Base-by-base conservation (phyloP, 2,888 invertebrate species). In the Dryococelus australis region DNA sequence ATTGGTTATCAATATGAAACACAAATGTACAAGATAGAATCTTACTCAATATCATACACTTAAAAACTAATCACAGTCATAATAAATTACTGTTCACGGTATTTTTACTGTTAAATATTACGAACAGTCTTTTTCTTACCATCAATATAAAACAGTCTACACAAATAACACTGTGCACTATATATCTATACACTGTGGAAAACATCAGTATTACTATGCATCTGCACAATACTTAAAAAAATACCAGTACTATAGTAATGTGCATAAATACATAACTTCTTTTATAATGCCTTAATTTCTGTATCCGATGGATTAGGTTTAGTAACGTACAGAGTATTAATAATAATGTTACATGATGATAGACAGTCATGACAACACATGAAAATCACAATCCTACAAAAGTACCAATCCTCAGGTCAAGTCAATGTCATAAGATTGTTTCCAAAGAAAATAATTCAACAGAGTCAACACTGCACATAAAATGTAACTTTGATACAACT, bases 21-120 rank as follows among this genome's bases (percentile, higher is more conserved):
- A 83, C 87, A 87, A 87, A 86, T 87, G 86, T 87, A 87, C 87
- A 87, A 65, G 43, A 43, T 85, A 86, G 84, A 87, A 65, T 65
- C 65, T 65, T 65, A 65, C 16, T 65, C 65, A 43, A 83, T 43
- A 53, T 85, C 85, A 28, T 81, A 51, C 65, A 81, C 83, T 85
- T 81, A 85, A 53, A 85, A 83, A 87, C 87, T 88, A 88, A 88
- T 88, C 88, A 88, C 88, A 88, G 88, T 88, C 88, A 87, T 88
- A 87, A 86, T 85, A 85, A 87, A 87, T 80, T 87, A 85, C 85
- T 88, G 87, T 87, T 83, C 88, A 65, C 65, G 10, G 20, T 83
- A 28, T 83, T 83, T 43, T 28, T 1, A 83, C n/a, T 83, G 43
- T 43, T 87, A 28, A 78, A 51, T 86, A 47, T 84, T 84, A 47